phyloP scores from a whole-genome alignment of 2,888 invertebrate genomes.

The Teinopalpus imperialis region DNA sequence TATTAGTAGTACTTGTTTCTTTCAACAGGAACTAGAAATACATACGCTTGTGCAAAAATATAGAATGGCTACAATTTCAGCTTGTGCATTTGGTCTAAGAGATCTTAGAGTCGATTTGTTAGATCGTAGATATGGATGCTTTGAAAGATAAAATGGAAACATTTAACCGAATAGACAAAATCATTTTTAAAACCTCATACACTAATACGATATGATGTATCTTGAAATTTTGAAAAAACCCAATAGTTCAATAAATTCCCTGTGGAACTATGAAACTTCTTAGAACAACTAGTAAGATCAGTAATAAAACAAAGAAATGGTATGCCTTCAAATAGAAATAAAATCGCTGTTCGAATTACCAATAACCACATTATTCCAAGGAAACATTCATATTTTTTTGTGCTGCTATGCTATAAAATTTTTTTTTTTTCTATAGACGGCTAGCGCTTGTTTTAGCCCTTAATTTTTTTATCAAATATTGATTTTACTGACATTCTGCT shows the following conservation, averaged over 20 bases:
- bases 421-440: no score
- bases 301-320: slow-evolving; percentile 44
- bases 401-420: no score
- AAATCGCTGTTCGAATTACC: slow-evolving; percentile 60
- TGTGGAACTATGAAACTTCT: slow-evolving; percentile 35
- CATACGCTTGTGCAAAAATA: slow-evolving; percentile 42
- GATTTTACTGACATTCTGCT: no score
- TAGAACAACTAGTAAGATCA: slow-evolving; percentile 37
- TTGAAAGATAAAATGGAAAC: slow-evolving; percentile 2
- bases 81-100: slow-evolving; percentile 43
- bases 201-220: slow-evolving; percentile 42
- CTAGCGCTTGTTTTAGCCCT: no score
- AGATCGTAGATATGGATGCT: slow-evolving; percentile 40
- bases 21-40: slow-evolving; percentile 37
- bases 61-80: slow-evolving; percentile 44
- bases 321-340: slow-evolving; percentile 40
- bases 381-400: no score
- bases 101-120: no score
- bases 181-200: slow-evolving; percentile 28
- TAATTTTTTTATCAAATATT: no score
- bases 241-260: slow-evolving; percentile 41
- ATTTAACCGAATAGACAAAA: slow-evolving; percentile 35
- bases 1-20: slow-evolving; percentile 28
- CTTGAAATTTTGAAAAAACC: slow-evolving; percentile 45
- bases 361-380: no score